These are phyloP conservation scores for Dexiosoma caninum DNA, from an alignment of 2,888 invertebrate species.

Conservation along the genomic window DNA sequence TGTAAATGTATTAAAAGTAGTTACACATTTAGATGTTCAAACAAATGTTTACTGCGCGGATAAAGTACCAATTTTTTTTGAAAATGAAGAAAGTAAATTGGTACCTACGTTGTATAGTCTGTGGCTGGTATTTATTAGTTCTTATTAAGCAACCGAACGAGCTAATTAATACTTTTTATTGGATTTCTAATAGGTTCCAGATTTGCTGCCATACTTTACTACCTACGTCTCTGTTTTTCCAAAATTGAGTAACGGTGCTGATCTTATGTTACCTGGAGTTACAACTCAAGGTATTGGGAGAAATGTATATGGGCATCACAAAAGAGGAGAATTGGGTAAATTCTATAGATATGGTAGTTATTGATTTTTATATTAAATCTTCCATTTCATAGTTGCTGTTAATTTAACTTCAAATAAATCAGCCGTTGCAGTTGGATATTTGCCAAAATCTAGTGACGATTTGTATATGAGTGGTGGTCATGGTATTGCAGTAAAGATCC, in stretches of 20 bases:
- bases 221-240: conserved; percentile 83
- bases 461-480: conserved; percentile 85
- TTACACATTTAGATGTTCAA: conserved; percentile 82
- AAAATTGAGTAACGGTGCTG: conserved; percentile 82
- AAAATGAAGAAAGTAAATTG: conserved; percentile 76
- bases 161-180: background rate
- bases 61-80: conserved; percentile 87
- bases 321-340: conserved; percentile 79
- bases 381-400: conserved; percentile 79
- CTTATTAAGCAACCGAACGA: no score
- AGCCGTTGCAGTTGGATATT: conserved; percentile 86
- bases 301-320: conserved; percentile 79
- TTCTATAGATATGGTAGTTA: background rate
- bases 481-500: conserved; percentile 84
- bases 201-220: conserved; percentile 84
- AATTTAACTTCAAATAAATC: conserved; percentile 87
- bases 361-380: background rate
- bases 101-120: conserved; percentile 86
- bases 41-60: conserved; percentile 86
- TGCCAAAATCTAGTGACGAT: conserved; percentile 86
- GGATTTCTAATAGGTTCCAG: conserved; percentile 77
- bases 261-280: conserved; percentile 86
- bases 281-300: conserved; percentile 74
- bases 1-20: conserved; percentile 84
- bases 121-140: conserved; percentile 68